A percentile compares a stretch with the other conserved stretches of the same genome.
Conservation (phyloP, 2,888 invertebrate species). For the Drosophila borborema region DNA sequence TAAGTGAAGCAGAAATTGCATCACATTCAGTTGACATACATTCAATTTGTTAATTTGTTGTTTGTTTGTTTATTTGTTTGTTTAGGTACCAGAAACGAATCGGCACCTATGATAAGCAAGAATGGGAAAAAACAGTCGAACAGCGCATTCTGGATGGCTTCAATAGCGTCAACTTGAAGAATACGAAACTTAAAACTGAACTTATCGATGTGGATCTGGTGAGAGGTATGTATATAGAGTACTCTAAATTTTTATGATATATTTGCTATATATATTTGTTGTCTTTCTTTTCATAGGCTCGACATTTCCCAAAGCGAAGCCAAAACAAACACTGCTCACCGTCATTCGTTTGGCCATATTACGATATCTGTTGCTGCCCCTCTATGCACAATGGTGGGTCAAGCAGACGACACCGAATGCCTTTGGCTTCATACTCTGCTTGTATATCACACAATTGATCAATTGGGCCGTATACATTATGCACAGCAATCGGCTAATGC, state of each 20-base stretch:
- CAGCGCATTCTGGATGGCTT: slow-evolving; percentile 95
- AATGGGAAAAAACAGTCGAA: slow-evolving; percentile 98
- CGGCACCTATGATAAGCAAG: slow-evolving; percentile 98
- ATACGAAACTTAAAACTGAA: slow-evolving; percentile 93
- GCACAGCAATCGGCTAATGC: slow-evolving; percentile 77
- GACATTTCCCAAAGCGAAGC: slow-evolving; percentile 97
- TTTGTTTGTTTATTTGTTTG: not conserved
- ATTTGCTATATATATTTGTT: not conserved
- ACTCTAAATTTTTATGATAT: no score
- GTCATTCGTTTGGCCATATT: slow-evolving; percentile 93
- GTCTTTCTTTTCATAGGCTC: slow-evolving; percentile 88
- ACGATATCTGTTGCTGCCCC: slow-evolving; percentile 93
- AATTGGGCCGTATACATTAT: slow-evolving; percentile 85
- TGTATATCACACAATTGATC: slow-evolving; percentile 90
- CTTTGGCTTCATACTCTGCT: slow-evolving; percentile 90
- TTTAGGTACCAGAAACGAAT: slow-evolving; percentile 97
- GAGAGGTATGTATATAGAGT: slow-evolving; percentile 87
- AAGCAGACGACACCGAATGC: slow-evolving; percentile 93
- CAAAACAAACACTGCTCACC: slow-evolving; percentile 94
- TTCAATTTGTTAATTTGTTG: slow-evolving; percentile 5
- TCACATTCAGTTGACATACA: slow-evolving; percentile 2
- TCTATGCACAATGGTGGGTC: slow-evolving; percentile 95
- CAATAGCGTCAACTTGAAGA: slow-evolving; percentile 92
- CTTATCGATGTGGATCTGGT: slow-evolving; percentile 98
- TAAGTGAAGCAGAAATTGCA: slow-evolving; percentile 55